Conservation (phyloP, 2,888 invertebrate species). For the Chydorus sphaericus region DNA sequence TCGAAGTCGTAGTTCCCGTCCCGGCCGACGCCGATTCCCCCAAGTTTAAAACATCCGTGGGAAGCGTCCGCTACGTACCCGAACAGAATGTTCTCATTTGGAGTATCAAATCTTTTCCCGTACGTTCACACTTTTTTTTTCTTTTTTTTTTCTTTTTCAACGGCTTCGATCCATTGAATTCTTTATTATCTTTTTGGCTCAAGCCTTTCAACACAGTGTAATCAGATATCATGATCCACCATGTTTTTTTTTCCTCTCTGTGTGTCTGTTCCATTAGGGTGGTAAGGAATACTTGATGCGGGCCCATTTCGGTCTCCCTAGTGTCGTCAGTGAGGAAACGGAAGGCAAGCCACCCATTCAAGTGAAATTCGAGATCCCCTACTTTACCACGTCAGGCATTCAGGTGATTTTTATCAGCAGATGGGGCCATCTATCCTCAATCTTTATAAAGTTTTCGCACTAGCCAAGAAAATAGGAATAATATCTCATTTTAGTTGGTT, state of each 20-base stretch:
- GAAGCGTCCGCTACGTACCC: slow-evolving; percentile 92
- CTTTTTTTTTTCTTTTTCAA: background rate
- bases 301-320: slow-evolving; percentile 93
- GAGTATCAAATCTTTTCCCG: slow-evolving; percentile 91
- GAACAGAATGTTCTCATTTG: slow-evolving; percentile 94
- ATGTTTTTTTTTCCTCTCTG: too few relatives aligned
- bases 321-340: slow-evolving; percentile 81
- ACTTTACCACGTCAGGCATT: slow-evolving; percentile 96
- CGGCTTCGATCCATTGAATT: background rate
- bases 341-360: slow-evolving; percentile 97
- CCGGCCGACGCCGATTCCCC: slow-evolving; percentile 96
- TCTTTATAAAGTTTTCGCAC: too few relatives aligned
- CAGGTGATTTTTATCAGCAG: slow-evolving; percentile 49
- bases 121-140: slow-evolving; percentile 23
- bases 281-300: slow-evolving; percentile 97
- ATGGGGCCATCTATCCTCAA: background rate
- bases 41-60: slow-evolving; percentile 93
- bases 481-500: background rate
- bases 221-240: background rate
- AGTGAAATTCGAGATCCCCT: slow-evolving; percentile 97
- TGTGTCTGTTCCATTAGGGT: slow-evolving; percentile 41
- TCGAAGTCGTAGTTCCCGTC: slow-evolving; percentile 91
- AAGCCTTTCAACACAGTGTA: background rate
- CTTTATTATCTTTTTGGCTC: background rate
- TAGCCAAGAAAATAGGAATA: background rate